These are phyloP conservation scores for Chionodraco myersi DNA, from an alignment of 2,113 vertebrate genomes.

Conservation along the genomic window DNA sequence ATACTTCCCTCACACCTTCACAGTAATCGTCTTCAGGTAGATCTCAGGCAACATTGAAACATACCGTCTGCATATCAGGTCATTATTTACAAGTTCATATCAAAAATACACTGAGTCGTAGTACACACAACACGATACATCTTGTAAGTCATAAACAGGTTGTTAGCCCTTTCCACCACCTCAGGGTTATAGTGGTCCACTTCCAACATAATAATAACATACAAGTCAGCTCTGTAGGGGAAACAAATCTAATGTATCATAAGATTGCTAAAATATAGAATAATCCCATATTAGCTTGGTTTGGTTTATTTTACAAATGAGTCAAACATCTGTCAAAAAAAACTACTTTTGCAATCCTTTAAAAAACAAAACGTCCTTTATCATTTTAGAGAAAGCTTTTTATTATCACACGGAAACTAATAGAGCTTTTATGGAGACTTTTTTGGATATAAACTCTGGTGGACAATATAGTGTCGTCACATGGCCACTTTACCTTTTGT, in stretches of 20 bases:
- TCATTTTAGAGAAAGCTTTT: no score
- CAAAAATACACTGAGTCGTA: constrained; percentile 43
- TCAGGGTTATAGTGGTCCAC: neutral
- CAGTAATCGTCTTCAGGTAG: constrained; percentile 7
- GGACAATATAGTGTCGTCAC: neutral
- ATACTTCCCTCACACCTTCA: constrained; percentile 2
- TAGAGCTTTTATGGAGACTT: no score
- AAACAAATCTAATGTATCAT: neutral
- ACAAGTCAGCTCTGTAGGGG: neutral
- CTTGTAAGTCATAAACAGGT: constrained; percentile 2
- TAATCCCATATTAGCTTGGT: neutral
- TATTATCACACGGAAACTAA: no score
- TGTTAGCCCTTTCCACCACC: neutral
- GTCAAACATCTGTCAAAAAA: no score
- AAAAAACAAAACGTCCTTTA: no score
- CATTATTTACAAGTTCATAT: constrained; percentile 72
- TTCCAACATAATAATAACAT: neutral
- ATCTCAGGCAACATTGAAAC: constrained; percentile 19
- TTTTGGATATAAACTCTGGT: neutral
- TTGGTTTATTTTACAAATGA: neutral
- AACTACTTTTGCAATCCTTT: no score
- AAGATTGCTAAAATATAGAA: constrained; percentile 2
- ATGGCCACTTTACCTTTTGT: neutral
- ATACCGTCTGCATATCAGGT: constrained; percentile 33
- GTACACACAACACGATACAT: constrained; percentile 32